Percentiles rank a stretch among this genome's conserved stretches.
These are phyloP conservation scores for Propsilocerus akamusi DNA, from an alignment of 1,140 invertebrate genomes.

Conservation along the genomic window DNA sequence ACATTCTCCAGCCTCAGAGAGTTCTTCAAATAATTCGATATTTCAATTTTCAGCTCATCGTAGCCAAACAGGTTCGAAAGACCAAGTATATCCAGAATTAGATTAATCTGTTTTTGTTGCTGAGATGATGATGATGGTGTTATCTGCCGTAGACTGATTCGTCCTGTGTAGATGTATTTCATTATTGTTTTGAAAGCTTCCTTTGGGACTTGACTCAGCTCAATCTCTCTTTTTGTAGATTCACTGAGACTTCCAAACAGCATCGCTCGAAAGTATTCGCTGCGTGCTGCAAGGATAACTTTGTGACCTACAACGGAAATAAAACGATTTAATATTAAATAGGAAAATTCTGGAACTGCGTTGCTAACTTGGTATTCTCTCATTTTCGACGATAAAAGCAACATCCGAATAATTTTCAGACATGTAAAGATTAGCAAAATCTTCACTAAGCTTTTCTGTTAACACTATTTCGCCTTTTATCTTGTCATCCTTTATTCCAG, in stretches of 20 bases:
- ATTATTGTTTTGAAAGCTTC: constrained; percentile 78
- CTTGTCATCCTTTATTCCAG: constrained; percentile 1
- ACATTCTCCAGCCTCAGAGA: constrained; percentile 76
- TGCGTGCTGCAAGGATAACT: constrained; percentile 74
- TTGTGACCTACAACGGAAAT: constrained; percentile 12
- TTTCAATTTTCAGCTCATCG: constrained; percentile 70
- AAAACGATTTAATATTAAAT: neutral
- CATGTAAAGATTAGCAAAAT: constrained; percentile 65
- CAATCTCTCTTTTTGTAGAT: constrained; percentile 64
- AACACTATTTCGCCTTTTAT: constrained; percentile 4
- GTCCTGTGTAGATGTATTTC: constrained; percentile 85
- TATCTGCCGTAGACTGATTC: constrained; percentile 3
- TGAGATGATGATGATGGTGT: neutral
- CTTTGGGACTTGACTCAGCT: constrained; percentile 66
- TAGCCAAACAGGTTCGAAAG: constrained; percentile 93
- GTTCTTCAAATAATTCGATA: constrained; percentile 84
- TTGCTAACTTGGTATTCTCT: constrained; percentile 39
- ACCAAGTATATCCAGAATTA: constrained; percentile 65
- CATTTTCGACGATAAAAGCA: constrained; percentile 67
- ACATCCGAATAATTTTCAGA: constrained; percentile 85
- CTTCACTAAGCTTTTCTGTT: constrained; percentile 41
- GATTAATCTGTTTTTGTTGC: neutral
- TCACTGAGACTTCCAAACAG: constrained; percentile 85
- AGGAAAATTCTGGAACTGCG: neutral
- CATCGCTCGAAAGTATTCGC: constrained; percentile 84